Conservation (phyloP, 2,113 vertebrate species). For the Protobothrops flavoviridis region DNA sequence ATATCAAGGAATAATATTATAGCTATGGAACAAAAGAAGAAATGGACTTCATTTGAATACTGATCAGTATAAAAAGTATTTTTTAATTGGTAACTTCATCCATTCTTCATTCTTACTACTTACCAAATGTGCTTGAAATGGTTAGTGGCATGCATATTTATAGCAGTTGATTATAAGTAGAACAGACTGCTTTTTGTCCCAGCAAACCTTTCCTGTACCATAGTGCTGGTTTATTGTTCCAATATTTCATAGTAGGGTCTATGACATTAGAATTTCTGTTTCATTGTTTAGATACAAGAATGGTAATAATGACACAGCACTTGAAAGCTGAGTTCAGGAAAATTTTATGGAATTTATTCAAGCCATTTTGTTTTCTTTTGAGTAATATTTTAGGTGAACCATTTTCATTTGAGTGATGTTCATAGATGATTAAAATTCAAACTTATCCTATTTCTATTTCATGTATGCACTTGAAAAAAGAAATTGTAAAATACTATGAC, state of each 20-base stretch:
- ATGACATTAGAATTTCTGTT: neutral
- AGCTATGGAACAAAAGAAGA: conserved; percentile 1
- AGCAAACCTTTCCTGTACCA: neutral
- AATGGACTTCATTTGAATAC: conserved; percentile 31
- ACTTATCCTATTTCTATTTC: conserved; percentile 48
- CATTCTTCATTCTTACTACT: neutral
- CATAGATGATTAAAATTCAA: conserved; percentile 39
- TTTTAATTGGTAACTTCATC: conserved; percentile 49
- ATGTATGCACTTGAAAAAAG: conserved; percentile 60
- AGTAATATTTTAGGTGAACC: conserved; percentile 58
- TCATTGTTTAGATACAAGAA: neutral
- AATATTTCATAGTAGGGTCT: neutral
- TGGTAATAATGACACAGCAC: neutral
- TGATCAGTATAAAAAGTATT: conserved; percentile 30
- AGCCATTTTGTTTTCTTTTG: conserved; percentile 55
- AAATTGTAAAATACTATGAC: conserved; percentile 4
- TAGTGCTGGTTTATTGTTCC: neutral
- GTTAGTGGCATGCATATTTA: neutral
- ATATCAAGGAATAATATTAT: conserved; percentile 83
- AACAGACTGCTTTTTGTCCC: neutral
- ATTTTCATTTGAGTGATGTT: conserved; percentile 46
- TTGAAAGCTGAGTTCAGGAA: neutral
- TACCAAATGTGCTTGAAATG: neutral
- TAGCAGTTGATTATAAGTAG: neutral
- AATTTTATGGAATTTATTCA: conserved; percentile 22